Conservation (phyloP, 2,113 vertebrate genomes). For the Catagonus wagneri region DNA sequence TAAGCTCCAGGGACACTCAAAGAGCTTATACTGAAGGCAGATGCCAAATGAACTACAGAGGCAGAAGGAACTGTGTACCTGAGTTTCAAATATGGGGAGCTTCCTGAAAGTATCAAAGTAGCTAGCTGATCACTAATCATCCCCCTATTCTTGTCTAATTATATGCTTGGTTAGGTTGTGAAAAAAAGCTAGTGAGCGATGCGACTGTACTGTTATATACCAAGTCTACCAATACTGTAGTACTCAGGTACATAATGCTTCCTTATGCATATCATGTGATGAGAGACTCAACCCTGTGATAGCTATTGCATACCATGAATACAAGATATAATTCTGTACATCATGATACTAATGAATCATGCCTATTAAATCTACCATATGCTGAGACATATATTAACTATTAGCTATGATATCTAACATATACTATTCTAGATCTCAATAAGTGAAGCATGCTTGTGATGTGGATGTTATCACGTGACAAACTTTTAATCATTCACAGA, state of each 20-base stretch:
- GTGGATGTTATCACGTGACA: background rate
- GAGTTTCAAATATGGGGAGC: slow-evolving; percentile 3
- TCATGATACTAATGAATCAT: background rate
- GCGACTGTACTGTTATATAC: background rate
- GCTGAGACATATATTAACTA: background rate
- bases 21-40: background rate
- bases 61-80: background rate
- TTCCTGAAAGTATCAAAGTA: background rate
- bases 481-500: background rate
- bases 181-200: background rate
- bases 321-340: background rate
- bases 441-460: background rate
- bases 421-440: background rate
- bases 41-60: background rate
- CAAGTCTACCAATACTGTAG: background rate
- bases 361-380: background rate
- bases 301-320: background rate
- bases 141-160: background rate
- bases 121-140: background rate
- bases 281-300: background rate
- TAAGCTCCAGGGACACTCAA: background rate
- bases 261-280: background rate
- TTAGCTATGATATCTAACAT: background rate
- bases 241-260: background rate
- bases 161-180: background rate